Evolutionary conservation across 2,113 vertebrate genomes (phyloP).

Genomic region (Laterallus jamaicensis): DNA sequence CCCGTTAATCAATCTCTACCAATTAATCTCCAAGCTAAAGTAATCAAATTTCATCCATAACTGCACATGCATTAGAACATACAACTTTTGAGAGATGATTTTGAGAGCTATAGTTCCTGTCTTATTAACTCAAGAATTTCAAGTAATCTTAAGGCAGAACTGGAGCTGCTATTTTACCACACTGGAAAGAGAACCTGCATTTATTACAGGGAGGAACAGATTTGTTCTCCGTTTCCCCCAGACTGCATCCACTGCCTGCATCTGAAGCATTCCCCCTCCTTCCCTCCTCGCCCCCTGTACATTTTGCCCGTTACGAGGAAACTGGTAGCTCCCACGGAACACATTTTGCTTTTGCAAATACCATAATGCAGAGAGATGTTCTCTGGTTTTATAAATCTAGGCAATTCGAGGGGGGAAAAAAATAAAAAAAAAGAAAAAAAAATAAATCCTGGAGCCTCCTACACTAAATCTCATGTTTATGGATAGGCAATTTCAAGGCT

Average conservation of each 20-base stretch:
- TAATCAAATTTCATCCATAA: not conserved
- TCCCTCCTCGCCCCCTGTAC: not conserved
- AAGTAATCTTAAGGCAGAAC: not conserved
- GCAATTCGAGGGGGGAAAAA: not conserved
- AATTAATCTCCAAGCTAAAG: not conserved
- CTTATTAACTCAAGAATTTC: not conserved
- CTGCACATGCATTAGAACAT: not conserved
- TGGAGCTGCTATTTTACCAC: not conserved
- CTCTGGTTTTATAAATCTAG: conserved; percentile 35
- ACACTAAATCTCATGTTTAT: conserved; percentile 63
- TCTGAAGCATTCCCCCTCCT: not conserved
- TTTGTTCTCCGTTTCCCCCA: not conserved
- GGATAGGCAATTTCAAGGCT: conserved; percentile 52
- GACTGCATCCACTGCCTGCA: not conserved
- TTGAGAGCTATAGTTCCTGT: not conserved
- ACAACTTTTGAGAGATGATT: not conserved
- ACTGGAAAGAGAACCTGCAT: not conserved
- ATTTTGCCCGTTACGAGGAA: not conserved
- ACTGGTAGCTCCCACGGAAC: conserved; percentile 13
- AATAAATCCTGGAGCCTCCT: conserved; percentile 23
- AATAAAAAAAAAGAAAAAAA: not conserved
- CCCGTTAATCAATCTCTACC: not conserved
- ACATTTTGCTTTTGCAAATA: conserved; percentile 47
- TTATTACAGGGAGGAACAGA: not conserved
- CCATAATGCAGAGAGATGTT: conserved; percentile 27